Evolutionary conservation across 2,113 vertebrate genomes (phyloP).

Genomic region (Serranochromis macrocephalus): DNA sequence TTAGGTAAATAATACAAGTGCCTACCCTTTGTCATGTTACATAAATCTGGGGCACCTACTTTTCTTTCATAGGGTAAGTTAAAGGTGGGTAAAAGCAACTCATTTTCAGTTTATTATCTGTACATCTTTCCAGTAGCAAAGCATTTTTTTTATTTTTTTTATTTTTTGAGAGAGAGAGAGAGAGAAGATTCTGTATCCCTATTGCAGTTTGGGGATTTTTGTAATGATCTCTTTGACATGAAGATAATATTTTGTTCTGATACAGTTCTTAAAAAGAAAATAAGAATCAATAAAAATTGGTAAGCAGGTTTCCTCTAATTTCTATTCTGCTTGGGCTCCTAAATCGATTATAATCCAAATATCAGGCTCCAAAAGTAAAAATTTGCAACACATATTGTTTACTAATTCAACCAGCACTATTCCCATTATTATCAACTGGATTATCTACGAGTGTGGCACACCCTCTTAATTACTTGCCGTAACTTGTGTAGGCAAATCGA

Average conservation of each 20-base stretch:
- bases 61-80: not conserved
- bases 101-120: not conserved
- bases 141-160: accelerated
- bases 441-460: not conserved
- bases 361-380: not conserved
- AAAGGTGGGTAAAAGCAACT: not conserved
- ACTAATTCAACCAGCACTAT: not conserved
- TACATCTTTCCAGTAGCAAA: not conserved
- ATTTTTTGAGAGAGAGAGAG: not conserved
- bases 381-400: not conserved
- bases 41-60: not conserved
- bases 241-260: not conserved
- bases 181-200: not conserved
- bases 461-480: not conserved
- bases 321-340: not conserved
- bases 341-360: not conserved
- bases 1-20: not conserved
- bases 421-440: not conserved
- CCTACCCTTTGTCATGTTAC: not conserved
- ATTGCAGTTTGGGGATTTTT: not conserved
- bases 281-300: not conserved
- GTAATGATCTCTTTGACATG: not conserved
- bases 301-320: not conserved
- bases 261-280: not conserved
- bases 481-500: not conserved